Conservation (phyloP, 1,140 invertebrate species). For the Trachymyrmex septentrionalis region DNA sequence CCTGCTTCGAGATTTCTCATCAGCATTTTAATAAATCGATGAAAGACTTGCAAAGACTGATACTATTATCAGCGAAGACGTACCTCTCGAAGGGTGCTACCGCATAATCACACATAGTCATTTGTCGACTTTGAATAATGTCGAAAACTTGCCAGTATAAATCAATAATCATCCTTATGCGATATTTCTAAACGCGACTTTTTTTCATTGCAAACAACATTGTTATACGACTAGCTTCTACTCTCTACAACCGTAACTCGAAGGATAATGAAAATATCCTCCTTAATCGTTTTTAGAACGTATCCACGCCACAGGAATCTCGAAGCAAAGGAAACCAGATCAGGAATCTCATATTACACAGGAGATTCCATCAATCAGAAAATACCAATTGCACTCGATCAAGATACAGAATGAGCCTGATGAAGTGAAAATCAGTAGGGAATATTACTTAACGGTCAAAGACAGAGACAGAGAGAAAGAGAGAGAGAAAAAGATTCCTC, state of each 20-base stretch:
- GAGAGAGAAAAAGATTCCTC: not conserved
- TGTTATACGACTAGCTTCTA: slow-evolving; percentile 62
- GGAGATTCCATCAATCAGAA: slow-evolving; percentile 23
- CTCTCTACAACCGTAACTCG: slow-evolving; percentile 45
- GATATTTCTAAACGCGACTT: slow-evolving; percentile 25
- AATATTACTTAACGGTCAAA: not conserved
- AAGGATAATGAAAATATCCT: slow-evolving; percentile 44
- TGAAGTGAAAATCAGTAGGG: not conserved
- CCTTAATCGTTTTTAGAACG: slow-evolving; percentile 15
- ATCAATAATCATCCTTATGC: slow-evolving; percentile 39
- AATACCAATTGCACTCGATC: slow-evolving; percentile 42
- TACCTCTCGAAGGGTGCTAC: slow-evolving; percentile 3
- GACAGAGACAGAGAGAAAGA: not conserved
- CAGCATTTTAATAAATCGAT: not conserved
- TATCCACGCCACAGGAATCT: slow-evolving; percentile 37
- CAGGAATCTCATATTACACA: slow-evolving; percentile 15
- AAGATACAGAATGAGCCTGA: slow-evolving; percentile 23
- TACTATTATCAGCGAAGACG: slow-evolving; percentile 31
- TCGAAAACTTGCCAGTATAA: slow-evolving; percentile 23
- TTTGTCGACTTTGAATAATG: slow-evolving; percentile 47
- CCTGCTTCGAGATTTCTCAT: not conserved
- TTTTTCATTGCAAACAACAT: slow-evolving; percentile 40
- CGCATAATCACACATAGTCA: slow-evolving; percentile 36
- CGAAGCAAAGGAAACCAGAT: slow-evolving; percentile 45
- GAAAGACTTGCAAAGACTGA: not conserved